A percentile compares a stretch with the other conserved stretches of the same genome.
phyloP scores from a whole-genome alignment of 2,797 vertebrate species.

The Gadopsis bispinosus region DNA sequence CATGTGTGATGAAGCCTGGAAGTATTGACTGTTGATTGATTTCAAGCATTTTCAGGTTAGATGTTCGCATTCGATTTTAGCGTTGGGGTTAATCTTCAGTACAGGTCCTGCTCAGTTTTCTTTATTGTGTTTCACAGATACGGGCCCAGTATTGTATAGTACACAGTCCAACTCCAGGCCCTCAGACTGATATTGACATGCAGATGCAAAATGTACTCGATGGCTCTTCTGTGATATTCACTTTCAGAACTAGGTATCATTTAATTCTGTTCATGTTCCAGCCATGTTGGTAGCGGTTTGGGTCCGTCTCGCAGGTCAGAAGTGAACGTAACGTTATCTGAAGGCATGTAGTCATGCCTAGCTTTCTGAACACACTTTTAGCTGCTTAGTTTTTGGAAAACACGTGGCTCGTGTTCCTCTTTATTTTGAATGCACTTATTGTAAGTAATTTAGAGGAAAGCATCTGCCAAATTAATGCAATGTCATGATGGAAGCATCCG shows the following conservation, averaged over 20 bases:
- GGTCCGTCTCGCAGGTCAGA: neutral
- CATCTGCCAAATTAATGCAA: neutral
- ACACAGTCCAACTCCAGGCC: conserved; percentile 6
- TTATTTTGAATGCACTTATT: neutral
- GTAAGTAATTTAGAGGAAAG: neutral
- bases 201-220: conserved; percentile 1
- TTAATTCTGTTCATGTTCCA: neutral
- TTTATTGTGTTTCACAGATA: conserved; percentile 3
- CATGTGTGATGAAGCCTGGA: neutral
- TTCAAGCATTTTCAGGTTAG: neutral
- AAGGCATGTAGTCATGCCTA: neutral
- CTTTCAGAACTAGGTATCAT: neutral
- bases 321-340: neutral
- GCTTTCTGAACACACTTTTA: neutral
- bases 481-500: neutral
- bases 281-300: neutral
- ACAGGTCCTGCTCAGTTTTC: neutral
- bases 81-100: neutral
- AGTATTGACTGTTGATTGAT: neutral
- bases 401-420: neutral
- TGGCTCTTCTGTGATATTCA: neutral
- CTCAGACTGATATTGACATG: conserved; percentile 1
- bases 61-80: neutral
- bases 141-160: neutral
- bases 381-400: neutral